Conservation (phyloP, 1,140 invertebrate genomes). For the Anastrepha obliqua region DNA sequence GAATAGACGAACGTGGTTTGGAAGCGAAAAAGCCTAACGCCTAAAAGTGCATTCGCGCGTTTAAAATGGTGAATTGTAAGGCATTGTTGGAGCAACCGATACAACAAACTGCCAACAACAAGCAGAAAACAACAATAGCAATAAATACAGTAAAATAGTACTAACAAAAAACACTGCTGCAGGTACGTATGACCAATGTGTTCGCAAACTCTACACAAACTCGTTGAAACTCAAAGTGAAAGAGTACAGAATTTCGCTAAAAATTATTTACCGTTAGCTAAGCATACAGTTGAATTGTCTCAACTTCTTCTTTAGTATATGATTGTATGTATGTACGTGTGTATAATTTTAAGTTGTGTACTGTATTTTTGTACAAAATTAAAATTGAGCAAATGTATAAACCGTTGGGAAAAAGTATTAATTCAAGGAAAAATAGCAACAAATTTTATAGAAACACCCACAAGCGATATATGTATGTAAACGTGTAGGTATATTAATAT, state of each 20-base stretch:
- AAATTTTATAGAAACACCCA: background rate
- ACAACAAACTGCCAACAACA: slow-evolving; percentile 4
- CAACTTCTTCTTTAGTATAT: background rate
- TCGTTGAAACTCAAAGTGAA: background rate
- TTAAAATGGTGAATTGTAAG: background rate
- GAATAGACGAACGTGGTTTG: background rate
- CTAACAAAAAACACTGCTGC: too few relatives aligned
- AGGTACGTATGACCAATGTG: background rate
- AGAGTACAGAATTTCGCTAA: background rate
- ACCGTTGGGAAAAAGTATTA: background rate
- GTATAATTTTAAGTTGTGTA: background rate
- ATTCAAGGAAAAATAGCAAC: background rate
- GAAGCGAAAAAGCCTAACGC: background rate
- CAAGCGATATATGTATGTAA: background rate
- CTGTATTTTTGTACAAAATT: background rate
- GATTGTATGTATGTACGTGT: background rate
- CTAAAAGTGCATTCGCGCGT: background rate
- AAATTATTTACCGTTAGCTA: background rate
- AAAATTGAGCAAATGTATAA: background rate
- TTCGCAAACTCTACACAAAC: background rate
- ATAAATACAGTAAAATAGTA: background rate
- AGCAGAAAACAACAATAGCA: background rate
- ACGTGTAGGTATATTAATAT: background rate
- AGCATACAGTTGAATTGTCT: slow-evolving; percentile 36
- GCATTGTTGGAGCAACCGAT: too few relatives aligned